Base-by-base conservation (phyloP, 2,797 vertebrate species). In the Ambastaia sidthimunki region DNA sequence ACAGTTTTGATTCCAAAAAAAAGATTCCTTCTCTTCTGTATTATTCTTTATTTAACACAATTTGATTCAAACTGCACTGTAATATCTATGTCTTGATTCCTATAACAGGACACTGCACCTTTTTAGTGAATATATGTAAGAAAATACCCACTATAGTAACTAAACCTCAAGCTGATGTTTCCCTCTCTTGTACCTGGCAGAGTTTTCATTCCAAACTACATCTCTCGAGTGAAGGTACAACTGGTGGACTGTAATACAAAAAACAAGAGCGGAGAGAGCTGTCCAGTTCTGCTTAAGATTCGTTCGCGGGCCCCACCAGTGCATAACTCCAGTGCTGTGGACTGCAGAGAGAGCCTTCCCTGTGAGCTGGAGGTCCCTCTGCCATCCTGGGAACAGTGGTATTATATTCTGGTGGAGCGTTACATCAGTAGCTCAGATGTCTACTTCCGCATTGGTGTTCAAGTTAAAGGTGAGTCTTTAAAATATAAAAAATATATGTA, bases 361-460 rank as follows among this genome's bases (percentile, higher is more conserved):
- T 99, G 97, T 86, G 95, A 96, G 83, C 91, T 99, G 86, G 93
- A 93, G 25, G 89, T 96, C 73, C 90, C 92, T 0, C 88, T 96
- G 70, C 96, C 98, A 16, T 94, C 95, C 83, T 99, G 98, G 98
- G 96, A 98, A 67, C 95, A 96, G 81, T 99, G 98, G 98, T 96
- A 98, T 93, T 99, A 98, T 13, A 93, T 99, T 85, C 92, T 97
- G 78, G 95, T 99, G 91, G 98, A 99, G 92, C 92, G 92, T 83
- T 94, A 95, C 80, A 92, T 93, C 0, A 94, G 93, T 5, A 92
- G 90, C 0, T 91, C 91, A 34, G 92, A 94, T 0, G 21, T 99
- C 86, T 94, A 92, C 89, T 99, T 99, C 91, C 96, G 96, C 90
- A 94, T 99, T 28, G 94, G 93, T 0, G 95, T 98, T 71, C 95